Conservation (phyloP, 1,140 invertebrate species). For the Scaptomyza hsui region DNA sequence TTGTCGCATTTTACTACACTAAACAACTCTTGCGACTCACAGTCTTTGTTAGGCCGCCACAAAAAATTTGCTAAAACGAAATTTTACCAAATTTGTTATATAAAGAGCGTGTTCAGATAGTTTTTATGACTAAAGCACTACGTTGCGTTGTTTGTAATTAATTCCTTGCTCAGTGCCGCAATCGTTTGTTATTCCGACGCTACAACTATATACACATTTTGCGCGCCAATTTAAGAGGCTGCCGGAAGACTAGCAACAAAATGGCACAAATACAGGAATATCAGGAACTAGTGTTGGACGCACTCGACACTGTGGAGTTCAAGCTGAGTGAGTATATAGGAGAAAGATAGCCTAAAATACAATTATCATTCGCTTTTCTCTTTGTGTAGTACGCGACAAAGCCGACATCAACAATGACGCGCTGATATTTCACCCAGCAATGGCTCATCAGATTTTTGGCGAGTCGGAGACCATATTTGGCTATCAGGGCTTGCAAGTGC, state of each 20-base stretch:
- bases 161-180: slow-evolving; percentile 24
- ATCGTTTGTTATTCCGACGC: slow-evolving; percentile 26
- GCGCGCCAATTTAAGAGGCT: slow-evolving; percentile 55
- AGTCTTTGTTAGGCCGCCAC: slow-evolving; percentile 74
- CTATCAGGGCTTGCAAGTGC: slow-evolving; percentile 92
- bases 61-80: slow-evolving; percentile 45
- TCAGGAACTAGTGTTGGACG: slow-evolving; percentile 87
- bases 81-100: slow-evolving; percentile 22
- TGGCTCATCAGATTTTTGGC: slow-evolving; percentile 97
- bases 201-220: slow-evolving; percentile 55
- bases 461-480: slow-evolving; percentile 97
- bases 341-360: background rate
- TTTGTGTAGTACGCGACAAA: slow-evolving; percentile 86
- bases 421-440: slow-evolving; percentile 91
- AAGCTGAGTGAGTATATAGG: slow-evolving; percentile 88
- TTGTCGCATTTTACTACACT: slow-evolving; percentile 17
- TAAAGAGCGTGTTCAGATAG: slow-evolving; percentile 13
- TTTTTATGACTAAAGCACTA: background rate
- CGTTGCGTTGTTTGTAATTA: slow-evolving; percentile 9
- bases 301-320: slow-evolving; percentile 90
- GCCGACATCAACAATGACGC: slow-evolving; percentile 90
- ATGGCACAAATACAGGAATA: slow-evolving; percentile 84
- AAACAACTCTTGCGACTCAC: slow-evolving; percentile 45
- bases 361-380: background rate
- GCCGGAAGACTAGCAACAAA: slow-evolving; percentile 23